Evolutionary conservation across 2,888 invertebrate genomes (phyloP).

Genomic region (Tenthredo mesomela): DNA sequence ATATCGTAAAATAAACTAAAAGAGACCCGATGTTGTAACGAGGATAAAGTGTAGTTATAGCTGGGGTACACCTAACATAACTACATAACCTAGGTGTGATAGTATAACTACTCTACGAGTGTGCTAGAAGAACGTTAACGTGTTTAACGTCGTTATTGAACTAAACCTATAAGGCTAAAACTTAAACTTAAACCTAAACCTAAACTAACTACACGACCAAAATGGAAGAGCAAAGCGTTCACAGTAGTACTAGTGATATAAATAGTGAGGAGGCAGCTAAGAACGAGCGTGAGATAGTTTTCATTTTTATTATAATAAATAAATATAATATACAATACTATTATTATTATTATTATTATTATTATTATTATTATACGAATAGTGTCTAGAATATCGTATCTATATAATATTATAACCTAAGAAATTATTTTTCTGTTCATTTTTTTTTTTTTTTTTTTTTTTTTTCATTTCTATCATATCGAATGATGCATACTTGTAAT

Average conservation of each 20-base stretch:
- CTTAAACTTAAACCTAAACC: too few relatives aligned
- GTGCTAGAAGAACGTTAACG: not conserved
- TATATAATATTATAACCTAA: too few relatives aligned
- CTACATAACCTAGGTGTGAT: not conserved
- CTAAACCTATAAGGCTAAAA: too few relatives aligned
- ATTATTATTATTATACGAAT: not conserved
- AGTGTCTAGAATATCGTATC: too few relatives aligned
- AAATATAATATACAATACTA: not conserved
- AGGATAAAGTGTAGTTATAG: not conserved
- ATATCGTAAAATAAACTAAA: not conserved
- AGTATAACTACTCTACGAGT: too few relatives aligned
- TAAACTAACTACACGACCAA: conserved; percentile 64
- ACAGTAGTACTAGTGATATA: conserved; percentile 77
- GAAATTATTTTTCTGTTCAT: not conserved
- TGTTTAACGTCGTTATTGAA: not conserved
- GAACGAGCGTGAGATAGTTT: conserved; percentile 75
- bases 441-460: not conserved
- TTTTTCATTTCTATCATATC: not conserved
- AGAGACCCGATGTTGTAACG: not conserved
- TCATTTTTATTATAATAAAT: conserved; percentile 61
- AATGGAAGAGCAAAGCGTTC: conserved; percentile 77
- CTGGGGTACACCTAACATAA: not conserved
- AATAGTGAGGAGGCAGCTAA: conserved; percentile 76
- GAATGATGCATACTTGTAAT: not conserved
- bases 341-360: not conserved